A percentile compares a stretch with the other conserved stretches of the same genome.
phyloP scores from a whole-genome alignment of 2,113 vertebrate species.

The Murina feae region DNA sequence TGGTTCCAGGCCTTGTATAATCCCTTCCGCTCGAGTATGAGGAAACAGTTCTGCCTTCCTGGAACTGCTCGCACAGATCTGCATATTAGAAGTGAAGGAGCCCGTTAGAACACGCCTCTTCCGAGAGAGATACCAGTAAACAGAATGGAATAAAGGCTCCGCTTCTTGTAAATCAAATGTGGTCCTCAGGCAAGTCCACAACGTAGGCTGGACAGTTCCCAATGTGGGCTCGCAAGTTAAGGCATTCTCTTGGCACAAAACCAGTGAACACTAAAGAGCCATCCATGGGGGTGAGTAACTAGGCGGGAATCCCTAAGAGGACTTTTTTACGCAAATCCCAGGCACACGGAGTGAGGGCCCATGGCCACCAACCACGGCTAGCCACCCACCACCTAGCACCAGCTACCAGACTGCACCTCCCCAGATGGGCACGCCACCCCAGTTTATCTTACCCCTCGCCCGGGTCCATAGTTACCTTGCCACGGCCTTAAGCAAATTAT shows the following conservation, averaged over 20 bases:
- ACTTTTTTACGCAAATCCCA: constrained; percentile 9
- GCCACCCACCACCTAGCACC: neutral
- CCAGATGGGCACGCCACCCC: neutral
- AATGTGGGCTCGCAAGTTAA: neutral
- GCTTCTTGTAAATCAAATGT: constrained; percentile 7
- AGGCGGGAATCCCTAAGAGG: neutral
- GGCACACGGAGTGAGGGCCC: neutral
- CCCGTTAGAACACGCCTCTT: neutral
- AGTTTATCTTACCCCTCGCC: neutral
- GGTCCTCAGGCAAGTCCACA: neutral
- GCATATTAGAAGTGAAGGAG: neutral
- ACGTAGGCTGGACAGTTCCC: neutral
- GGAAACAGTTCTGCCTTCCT: neutral
- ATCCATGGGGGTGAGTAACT: neutral
- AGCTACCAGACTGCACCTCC: neutral
- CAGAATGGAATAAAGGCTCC: neutral
- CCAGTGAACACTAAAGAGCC: neutral
- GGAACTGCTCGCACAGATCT: neutral
- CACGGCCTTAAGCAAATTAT: neutral
- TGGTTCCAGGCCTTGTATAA: neutral
- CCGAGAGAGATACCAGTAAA: neutral
- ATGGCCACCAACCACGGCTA: neutral
- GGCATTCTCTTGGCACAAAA: constrained; percentile 30
- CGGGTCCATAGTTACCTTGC: neutral
- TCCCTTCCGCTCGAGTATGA: neutral